A percentile compares a stretch with the other conserved stretches of the same genome.
Evolutionary conservation across 2,113 vertebrate genomes (phyloP).

Genomic region (Phyllostomus discolor): DNA sequence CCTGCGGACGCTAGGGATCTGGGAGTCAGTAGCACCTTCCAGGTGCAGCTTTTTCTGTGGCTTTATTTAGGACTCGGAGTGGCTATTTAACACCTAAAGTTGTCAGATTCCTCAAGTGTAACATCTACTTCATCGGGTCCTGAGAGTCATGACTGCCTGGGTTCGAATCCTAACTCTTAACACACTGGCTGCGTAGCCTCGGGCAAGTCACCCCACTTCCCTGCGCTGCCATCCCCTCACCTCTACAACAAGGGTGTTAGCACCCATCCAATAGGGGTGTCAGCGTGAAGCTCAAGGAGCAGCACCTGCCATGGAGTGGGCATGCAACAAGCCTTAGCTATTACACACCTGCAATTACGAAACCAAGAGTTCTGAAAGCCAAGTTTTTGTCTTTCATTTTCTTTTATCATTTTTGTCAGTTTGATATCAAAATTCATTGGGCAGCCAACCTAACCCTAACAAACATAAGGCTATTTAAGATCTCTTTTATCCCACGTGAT

Average conservation of each 20-base stretch:
- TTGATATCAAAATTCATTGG: not conserved
- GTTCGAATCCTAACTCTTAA: not conserved
- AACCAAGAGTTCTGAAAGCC: not conserved
- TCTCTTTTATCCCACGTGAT: not conserved
- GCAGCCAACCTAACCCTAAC: not conserved
- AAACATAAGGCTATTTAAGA: not conserved
- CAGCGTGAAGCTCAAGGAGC: not conserved
- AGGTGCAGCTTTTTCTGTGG: not conserved
- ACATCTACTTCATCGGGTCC: not conserved
- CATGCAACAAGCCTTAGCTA: not conserved
- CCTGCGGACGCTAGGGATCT: not conserved
- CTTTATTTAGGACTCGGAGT: not conserved
- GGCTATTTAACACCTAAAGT: not conserved
- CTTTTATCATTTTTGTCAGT: not conserved
- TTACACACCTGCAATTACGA: not conserved
- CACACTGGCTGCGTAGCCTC: not conserved
- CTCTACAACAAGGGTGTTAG: not conserved
- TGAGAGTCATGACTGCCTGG: not conserved
- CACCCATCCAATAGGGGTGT: not conserved
- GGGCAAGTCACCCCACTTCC: not conserved
- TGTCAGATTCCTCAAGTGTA: not conserved
- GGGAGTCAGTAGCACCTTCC: not conserved
- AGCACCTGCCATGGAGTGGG: accelerated
- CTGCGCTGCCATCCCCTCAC: not conserved
- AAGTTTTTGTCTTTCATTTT: not conserved